Base-by-base conservation (phyloP, 2,797 vertebrate genomes). In the Gymnopithys bicolor region DNA sequence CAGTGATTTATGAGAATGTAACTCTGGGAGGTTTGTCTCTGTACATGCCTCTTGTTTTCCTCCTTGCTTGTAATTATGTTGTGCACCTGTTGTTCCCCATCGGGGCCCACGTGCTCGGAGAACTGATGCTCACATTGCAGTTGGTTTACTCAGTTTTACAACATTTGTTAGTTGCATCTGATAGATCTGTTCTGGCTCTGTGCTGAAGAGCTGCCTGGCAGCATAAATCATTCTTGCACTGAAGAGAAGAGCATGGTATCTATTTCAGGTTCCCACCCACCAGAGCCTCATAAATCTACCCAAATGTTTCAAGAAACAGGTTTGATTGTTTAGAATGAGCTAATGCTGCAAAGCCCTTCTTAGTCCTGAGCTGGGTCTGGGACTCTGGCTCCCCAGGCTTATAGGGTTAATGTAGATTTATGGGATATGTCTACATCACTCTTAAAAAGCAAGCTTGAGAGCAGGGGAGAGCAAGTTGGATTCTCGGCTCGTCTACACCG, bases 211-310 rank as follows among this genome's bases (percentile, higher is more conserved):
- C 91, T 97, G 90, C 87, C 89, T 85, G 83, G 87, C 82, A 76
- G 69, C 89, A 78, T 95, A 97, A 97, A 97, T 97, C 95, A 94
- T 94, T 83, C 78, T 89, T 84, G 55, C 84, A 83, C 92, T 60
- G 71, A 85, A 84, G 81, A 95, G 93, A 95, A 77, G 86, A 95
- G 76, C 77, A 48, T 0, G 1, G 94, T 93, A 86, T 92, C 92
- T 90, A 13, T 96, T 96, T 95, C 92, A 90, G 69, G 81, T 94
- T 96, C 87, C 86, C 92, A 95, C 95, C 91, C 92, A 86, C 91
- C 71, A 95, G 90, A 84, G 92, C 81, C 89, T 95, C 94, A 52
- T 94, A 96, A 95, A 96, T 96, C 90, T 90, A 48, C 32, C 2
- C 77, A 87, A 95, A 95, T 84, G 86, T 69, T 92, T 91, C 80